phyloP scores from a whole-genome alignment of 2,797 vertebrate genomes.

The Salarias fasciatus region DNA sequence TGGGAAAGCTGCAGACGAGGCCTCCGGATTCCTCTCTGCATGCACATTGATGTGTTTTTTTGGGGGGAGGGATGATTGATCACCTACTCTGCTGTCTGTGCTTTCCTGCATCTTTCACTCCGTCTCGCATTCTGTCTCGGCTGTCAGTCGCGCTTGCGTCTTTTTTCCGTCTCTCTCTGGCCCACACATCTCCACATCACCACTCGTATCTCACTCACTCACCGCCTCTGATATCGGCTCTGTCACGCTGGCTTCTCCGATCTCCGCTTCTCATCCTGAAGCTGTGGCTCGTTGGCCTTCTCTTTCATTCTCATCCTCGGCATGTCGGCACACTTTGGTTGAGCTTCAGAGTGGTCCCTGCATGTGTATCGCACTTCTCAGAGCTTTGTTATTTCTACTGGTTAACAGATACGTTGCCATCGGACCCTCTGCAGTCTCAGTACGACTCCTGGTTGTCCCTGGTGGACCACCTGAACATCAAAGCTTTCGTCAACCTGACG shows the following conservation, averaged over 20 bases:
- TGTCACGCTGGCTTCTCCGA: conserved; percentile 13
- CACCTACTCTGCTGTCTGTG: conserved; percentile 35
- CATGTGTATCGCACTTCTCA: too few relatives aligned
- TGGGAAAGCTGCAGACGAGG: conserved; percentile 10
- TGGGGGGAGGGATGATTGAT: conserved; percentile 48
- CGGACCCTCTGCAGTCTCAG: conserved; percentile 89
- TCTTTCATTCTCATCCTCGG: conserved; percentile 8
- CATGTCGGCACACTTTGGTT: conserved; percentile 1
- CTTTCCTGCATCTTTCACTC: conserved; percentile 34
- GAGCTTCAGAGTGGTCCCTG: background rate
- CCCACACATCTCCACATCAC: conserved; percentile 13
- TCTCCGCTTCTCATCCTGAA: background rate
- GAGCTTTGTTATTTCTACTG: background rate
- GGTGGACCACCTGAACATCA: conserved; percentile 93
- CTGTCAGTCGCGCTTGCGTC: conserved; percentile 27
- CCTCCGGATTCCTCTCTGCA: conserved; percentile 14
- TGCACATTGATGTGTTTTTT: conserved; percentile 38
- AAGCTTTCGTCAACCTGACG: conserved; percentile 92
- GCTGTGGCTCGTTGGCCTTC: conserved; percentile 9
- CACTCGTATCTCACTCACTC: conserved; percentile 16
- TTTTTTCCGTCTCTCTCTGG: conserved; percentile 2
- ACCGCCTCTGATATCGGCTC: conserved; percentile 38
- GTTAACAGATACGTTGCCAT: conserved; percentile 83
- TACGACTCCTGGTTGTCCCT: conserved; percentile 91
- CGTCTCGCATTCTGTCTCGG: conserved; percentile 28